Base-by-base conservation (phyloP, 2,888 invertebrate species). In the Acheta domesticus region DNA sequence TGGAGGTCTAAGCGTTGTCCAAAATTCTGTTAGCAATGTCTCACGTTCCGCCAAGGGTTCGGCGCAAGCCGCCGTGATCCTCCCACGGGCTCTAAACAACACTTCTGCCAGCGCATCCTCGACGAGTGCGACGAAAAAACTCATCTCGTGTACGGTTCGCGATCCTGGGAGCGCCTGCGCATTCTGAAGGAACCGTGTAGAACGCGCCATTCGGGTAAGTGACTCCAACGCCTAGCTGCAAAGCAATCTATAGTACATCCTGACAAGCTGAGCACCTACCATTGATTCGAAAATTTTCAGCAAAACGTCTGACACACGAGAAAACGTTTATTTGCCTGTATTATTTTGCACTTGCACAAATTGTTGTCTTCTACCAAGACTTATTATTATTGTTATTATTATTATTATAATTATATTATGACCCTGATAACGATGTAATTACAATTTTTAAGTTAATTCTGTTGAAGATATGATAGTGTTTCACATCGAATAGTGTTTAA, bases 161-260 rank as follows among this genome's bases (percentile, higher is more conserved):
- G 62, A 62, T 62, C 62, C 62, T n/a, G n/a, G 62, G 62, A 62
- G 16, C 62, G 62, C 62, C 62, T 62, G 16, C 62, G 62, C 62
- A 19, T 62, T n/a, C 62, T 62, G 16, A 62, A 62, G n/a, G 62
- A 62, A 11, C n/a, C 62, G 62, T n/a, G 62, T 62, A 11, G 62
- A 62, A n/a, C 62, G 62, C n/a, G 62, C 62, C 14, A n/a, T 62
- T 16, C 62, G 62, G 62, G 62, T 62, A 62, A n/a, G 62, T 62
- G 62, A 62, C 62, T 14, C 14, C n/a, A 14, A 19, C 62, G n/a
- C n/a, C 14, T 62, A 19, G 62, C 62, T 19, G 14, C 62, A 62
- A 62, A 62, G 62, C 14, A 11, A n/a, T 19, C 62, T 62, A 62
- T 62, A 62, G 62, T 12, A 14, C 62, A 2, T 12, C 14, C 62